A percentile compares a stretch with the other conserved stretches of the same genome.
phyloP scores from a whole-genome alignment of 2,888 invertebrate species.

The Tenthredo distinguenda region DNA sequence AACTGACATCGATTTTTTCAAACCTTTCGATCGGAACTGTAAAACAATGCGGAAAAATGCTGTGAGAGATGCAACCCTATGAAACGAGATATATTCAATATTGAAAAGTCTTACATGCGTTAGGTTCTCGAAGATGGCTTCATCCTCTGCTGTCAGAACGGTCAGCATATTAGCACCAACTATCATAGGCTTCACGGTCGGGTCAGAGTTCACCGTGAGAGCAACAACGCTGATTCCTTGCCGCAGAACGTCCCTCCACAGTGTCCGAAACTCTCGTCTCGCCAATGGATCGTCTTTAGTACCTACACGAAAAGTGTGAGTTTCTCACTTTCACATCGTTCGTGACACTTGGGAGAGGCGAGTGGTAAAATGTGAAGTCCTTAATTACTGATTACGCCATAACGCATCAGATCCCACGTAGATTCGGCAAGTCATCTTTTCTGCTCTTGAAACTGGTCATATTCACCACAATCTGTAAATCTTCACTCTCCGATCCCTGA shows the following conservation, averaged over 20 bases:
- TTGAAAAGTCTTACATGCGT: conserved; percentile 20
- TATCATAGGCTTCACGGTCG: conserved; percentile 69
- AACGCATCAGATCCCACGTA: neutral
- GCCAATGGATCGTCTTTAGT: conserved; percentile 63
- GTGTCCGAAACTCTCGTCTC: conserved; percentile 61
- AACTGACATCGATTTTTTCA: conserved; percentile 52
- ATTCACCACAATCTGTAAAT: too few relatives aligned
- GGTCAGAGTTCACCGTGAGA: conserved; percentile 69
- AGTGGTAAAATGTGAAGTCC: neutral
- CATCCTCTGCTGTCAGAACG: conserved; percentile 57
- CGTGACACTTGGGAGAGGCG: neutral
- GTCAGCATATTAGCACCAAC: conserved; percentile 73
- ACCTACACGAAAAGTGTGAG: conserved; percentile 59
- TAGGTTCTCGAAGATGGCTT: neutral
- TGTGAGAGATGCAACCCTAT: neutral
- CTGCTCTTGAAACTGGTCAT: too few relatives aligned
- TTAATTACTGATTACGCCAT: neutral
- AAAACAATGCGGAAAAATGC: neutral
- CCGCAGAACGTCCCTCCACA: conserved; percentile 69
- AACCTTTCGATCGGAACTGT: conserved; percentile 53
- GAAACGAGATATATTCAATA: neutral
- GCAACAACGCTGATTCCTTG: conserved; percentile 73
- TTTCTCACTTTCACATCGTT: neutral
- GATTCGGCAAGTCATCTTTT: too few relatives aligned
- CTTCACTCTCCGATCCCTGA: neutral